phyloP scores from a whole-genome alignment of 2,113 vertebrate genomes.

The Chelonoidis abingdonii region DNA sequence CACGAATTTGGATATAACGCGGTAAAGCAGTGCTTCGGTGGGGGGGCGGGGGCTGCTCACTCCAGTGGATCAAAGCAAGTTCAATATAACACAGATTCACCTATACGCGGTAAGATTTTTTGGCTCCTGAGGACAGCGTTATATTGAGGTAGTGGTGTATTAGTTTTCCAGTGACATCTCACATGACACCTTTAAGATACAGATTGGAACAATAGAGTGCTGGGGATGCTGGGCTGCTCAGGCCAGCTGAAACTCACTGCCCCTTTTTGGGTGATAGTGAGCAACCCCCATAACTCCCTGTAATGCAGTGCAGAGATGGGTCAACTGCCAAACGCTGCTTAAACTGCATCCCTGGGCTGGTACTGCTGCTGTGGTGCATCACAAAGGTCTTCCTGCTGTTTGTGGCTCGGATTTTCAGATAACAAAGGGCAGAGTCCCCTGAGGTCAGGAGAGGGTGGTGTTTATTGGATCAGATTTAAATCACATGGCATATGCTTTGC shows the following conservation, averaged over 20 bases:
- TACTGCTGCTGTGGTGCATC: accelerated
- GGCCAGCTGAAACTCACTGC: background rate
- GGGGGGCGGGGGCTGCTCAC: no score
- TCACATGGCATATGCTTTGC: accelerated
- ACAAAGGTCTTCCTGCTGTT: background rate
- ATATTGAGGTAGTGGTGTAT: no score
- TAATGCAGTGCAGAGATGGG: background rate
- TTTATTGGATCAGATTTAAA: background rate
- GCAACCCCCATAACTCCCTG: background rate
- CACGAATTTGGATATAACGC: no score
- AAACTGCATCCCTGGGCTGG: accelerated
- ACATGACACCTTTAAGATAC: background rate
- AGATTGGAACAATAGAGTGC: background rate
- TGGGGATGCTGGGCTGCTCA: no score
- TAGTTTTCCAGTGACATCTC: background rate
- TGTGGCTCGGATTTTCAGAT: accelerated
- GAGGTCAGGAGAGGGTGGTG: accelerated
- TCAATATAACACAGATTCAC: no score
- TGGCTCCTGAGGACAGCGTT: no score
- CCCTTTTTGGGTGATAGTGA: background rate
- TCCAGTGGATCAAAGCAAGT: no score
- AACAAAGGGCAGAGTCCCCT: background rate
- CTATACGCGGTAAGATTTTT: no score
- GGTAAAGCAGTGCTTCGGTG: no score
- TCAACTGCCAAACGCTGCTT: background rate